Evolutionary conservation across 2,888 invertebrate species (phyloP), one percentile per base, ranked within the genome.

Genomic region (Nysson spinosus): DNA sequence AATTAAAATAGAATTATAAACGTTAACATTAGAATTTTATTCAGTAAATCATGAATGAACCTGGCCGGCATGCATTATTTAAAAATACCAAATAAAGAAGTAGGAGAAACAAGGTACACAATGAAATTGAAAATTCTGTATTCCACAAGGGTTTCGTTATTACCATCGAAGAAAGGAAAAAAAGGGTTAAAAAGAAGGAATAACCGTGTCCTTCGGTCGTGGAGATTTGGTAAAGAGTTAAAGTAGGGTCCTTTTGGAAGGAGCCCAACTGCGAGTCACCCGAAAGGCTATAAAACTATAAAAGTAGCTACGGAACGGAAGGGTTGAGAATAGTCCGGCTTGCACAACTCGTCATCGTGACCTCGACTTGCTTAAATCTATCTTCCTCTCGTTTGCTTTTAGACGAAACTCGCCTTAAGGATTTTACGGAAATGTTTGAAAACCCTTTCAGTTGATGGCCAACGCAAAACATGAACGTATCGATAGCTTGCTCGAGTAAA

Each of bases 271-370:
- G 12, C 24, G 30, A 50, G 51, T 54, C 58, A 50, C 50, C 57
- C 19, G 34, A 64, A 58, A 54, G 66, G 73, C 77, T 78, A 78
- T 80, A 78, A 81, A 83, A 72, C 80, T 74, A 80, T 84, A 84
- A 84, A 65, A 83, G 64, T 74, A 50, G 44, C 34, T 28, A 35
- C 2, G 19, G 42, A 62, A 43, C 58, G 72, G 72, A 82, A 81
- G 81, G 79, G 77, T 83, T 81, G 69, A 75, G 55, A 72, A 69
- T 32, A 50, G 52, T 22, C n/a, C 24, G 39, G 57, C 50, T 51
- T 51, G 35, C 46, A 43, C 46, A 55, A 47, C 61, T 62, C 61
- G 61, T 62, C 39, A 35, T 46, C 37, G 14, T 22, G 69, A 57
- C 58, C 71, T 69, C 67, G 43, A 49, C 49, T 16, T 28, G 40